A percentile compares a stretch with the other conserved stretches of the same genome.
Evolutionary conservation across 2,113 vertebrate genomes (phyloP).

Genomic region (Nettapus auritus): DNA sequence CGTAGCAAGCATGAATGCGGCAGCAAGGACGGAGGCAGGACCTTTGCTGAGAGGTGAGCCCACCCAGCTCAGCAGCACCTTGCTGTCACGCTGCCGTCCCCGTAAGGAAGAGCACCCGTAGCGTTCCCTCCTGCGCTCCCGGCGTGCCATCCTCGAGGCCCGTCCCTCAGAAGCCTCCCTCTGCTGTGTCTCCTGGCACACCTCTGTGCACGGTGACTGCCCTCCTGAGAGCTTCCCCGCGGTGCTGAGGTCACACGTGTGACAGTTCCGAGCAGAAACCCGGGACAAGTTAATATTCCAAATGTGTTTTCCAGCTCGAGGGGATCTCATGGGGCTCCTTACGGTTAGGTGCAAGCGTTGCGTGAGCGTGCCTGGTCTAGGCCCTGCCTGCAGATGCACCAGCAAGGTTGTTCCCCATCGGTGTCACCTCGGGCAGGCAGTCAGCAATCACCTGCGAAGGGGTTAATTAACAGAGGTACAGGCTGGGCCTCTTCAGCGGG

Average conservation of each 20-base stretch:
- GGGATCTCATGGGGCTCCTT: fast-evolving
- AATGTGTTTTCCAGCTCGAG: neutral
- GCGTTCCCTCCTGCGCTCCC: neutral
- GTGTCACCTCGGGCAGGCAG: neutral
- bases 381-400: neutral
- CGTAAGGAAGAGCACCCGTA: neutral
- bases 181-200: neutral
- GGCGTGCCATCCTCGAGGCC: neutral
- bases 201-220: neutral
- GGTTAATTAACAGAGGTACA: neutral
- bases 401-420: neutral
- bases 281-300: neutral
- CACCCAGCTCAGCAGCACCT: neutral
- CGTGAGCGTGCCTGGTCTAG: neutral
- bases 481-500: neutral
- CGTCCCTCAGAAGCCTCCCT: neutral
- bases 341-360: neutral
- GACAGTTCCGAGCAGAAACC: neutral
- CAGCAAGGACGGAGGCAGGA: neutral
- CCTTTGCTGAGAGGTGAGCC: neutral
- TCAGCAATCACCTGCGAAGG: neutral
- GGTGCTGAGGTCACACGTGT: neutral
- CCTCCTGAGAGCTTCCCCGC: neutral
- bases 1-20: neutral
- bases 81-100: neutral